Percentiles rank a stretch among this genome's conserved stretches.
Conservation (phyloP, 2,113 vertebrate genomes). For the Grallaria varia region DNA sequence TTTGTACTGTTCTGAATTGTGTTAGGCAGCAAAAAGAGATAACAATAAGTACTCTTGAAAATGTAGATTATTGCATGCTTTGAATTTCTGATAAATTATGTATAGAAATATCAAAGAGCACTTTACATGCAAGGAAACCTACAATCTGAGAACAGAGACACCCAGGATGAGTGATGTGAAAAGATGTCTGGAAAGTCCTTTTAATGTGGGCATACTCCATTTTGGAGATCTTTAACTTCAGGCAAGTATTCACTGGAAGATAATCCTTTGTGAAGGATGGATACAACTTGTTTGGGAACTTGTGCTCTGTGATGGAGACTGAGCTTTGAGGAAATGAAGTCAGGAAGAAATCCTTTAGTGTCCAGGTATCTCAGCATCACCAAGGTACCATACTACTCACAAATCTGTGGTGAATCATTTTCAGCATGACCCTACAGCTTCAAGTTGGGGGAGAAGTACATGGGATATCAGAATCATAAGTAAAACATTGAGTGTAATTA, state of each 20-base stretch:
- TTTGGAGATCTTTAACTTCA: not conserved
- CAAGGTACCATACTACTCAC: not conserved
- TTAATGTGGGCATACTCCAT: accelerated
- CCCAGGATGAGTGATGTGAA: not conserved
- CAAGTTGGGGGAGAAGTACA: not conserved
- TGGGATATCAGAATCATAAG: not conserved
- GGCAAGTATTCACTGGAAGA: not conserved
- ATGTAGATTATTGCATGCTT: not conserved
- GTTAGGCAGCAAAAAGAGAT: not conserved
- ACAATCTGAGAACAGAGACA: not conserved
- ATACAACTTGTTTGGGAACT: not conserved
- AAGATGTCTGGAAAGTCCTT: not conserved
- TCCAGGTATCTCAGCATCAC: not conserved
- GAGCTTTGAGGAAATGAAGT: not conserved
- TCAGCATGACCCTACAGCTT: not conserved
- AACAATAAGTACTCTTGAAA: not conserved
- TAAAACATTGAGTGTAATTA: not conserved
- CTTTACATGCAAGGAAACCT: not conserved
- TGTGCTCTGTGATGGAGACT: not conserved
- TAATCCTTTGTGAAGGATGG: not conserved
- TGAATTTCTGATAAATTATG: not conserved
- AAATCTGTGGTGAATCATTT: not conserved
- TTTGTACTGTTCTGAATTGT: not conserved
- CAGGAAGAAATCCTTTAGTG: not conserved
- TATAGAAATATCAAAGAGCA: not conserved